phyloP scores from a whole-genome alignment of 2,888 invertebrate species.

The Caenorhabditis angaria region DNA sequence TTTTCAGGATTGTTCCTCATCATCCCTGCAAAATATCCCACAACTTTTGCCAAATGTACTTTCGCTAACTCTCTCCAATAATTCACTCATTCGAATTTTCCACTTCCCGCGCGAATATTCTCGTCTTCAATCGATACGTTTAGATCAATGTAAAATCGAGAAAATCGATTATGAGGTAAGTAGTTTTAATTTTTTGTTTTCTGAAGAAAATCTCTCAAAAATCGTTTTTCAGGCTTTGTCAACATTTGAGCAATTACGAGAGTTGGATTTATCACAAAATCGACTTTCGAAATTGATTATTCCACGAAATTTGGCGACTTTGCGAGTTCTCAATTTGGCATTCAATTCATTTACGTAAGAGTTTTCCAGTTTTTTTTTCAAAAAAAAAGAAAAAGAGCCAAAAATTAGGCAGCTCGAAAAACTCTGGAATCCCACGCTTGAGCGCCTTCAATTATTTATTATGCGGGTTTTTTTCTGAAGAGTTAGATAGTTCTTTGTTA shows the following conservation, averaged over 20 bases:
- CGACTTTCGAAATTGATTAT: constrained; percentile 29
- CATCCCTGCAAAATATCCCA: constrained; percentile 29
- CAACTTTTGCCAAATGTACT: constrained; percentile 38
- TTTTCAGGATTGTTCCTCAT: constrained; percentile 39
- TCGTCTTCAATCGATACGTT: constrained; percentile 38
- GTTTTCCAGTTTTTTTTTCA: not conserved
- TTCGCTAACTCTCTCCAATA: constrained; percentile 42
- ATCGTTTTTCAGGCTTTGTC: constrained; percentile 17
- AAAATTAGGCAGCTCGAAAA: not conserved
- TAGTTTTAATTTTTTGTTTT: not conserved
- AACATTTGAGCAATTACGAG: constrained; percentile 38
- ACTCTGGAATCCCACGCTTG: not conserved
- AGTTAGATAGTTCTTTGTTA: not conserved
- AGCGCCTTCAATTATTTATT: constrained; percentile 6
- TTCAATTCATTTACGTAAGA: constrained; percentile 39
- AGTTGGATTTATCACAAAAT: constrained; percentile 36
- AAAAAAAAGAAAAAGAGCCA: not conserved
- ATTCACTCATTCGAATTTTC: constrained; percentile 33
- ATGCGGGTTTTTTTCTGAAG: not conserved
- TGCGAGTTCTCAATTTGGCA: constrained; percentile 37
- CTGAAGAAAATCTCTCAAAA: not conserved
- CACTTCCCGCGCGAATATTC: constrained; percentile 36
- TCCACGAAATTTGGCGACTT: constrained; percentile 32
- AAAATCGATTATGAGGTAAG: constrained; percentile 40
- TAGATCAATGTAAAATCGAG: constrained; percentile 45